Evolutionary conservation across 1,140 invertebrate species (phyloP).

Genomic region (Reticulitermes speratus): DNA sequence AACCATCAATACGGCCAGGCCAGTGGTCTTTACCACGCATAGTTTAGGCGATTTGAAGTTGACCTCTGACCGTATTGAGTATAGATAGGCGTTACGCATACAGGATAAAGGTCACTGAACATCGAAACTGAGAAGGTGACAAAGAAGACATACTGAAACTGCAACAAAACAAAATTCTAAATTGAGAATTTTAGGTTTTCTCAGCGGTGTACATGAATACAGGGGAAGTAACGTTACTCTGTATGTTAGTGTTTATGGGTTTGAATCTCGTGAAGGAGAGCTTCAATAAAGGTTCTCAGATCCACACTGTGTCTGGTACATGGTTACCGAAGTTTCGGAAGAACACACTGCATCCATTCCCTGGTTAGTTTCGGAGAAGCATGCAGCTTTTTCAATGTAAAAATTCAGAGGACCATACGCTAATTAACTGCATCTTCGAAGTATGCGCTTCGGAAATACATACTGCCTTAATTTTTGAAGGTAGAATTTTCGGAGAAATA

Average conservation of each 20-base stretch:
- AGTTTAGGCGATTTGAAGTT: neutral
- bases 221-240: neutral
- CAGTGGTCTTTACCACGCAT: neutral
- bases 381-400: too few species aligned
- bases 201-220: neutral
- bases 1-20: neutral
- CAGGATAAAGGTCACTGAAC: neutral
- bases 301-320: too few species aligned
- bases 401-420: too few species aligned
- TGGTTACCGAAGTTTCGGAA: too few species aligned
- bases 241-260: neutral
- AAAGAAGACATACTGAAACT: neutral
- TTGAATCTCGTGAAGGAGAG: neutral
- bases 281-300: too few species aligned
- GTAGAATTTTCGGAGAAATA: too few species aligned
- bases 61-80: constrained; percentile 1
- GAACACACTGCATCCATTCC: too few species aligned
- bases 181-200: neutral
- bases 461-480: too few species aligned
- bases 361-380: too few species aligned
- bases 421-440: too few species aligned
- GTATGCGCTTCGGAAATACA: too few species aligned
- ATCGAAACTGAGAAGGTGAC: neutral
- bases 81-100: neutral
- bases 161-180: neutral